These are phyloP conservation scores for Halocaridina rubra DNA, from an alignment of 2,888 invertebrate species.

Conservation along the genomic window DNA sequence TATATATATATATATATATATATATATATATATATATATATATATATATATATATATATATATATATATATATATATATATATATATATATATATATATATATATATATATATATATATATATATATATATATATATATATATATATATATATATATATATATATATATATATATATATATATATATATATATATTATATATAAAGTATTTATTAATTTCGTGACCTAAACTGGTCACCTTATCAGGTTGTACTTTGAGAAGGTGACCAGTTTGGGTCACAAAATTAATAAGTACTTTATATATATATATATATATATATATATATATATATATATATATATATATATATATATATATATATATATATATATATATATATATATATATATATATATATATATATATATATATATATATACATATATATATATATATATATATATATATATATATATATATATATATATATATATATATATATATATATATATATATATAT, in stretches of 20 bases:
- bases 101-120: slow-evolving; percentile 1
- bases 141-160: not conserved
- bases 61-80: not conserved
- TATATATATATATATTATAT: slow-evolving; percentile 1
- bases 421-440: too few species aligned
- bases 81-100: slow-evolving; percentile 1
- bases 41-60: slow-evolving; percentile 1
- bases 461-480: too few species aligned
- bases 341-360: not conserved
- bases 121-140: slow-evolving; percentile 1
- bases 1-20: slow-evolving; percentile 11
- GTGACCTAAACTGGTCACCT: too few species aligned
- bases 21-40: slow-evolving; percentile 12
- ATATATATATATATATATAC: not conserved
- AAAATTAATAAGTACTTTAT: too few species aligned
- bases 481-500: slow-evolving; percentile 8
- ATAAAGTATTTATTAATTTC: too few species aligned
- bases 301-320: too few species aligned
- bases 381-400: not conserved
- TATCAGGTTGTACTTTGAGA: too few species aligned
- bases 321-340: slow-evolving; percentile 1
- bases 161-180: not conserved
- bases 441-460: too few species aligned
- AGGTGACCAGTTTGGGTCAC: too few species aligned
- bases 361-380: not conserved